Conservation (phyloP, 1,140 invertebrate genomes). For the Zaprionus lachaisei region DNA sequence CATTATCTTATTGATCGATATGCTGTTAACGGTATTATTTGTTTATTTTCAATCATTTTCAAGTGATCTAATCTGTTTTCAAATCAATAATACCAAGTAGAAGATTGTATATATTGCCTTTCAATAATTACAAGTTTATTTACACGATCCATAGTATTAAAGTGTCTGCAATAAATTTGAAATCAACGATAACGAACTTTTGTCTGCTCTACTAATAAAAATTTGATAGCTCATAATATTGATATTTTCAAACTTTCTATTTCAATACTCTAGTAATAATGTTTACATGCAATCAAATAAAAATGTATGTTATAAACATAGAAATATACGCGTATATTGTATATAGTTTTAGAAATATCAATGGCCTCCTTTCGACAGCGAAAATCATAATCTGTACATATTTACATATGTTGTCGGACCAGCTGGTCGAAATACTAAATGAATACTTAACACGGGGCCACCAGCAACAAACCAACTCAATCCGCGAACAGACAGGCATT, state of each 20-base stretch:
- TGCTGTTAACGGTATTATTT: not conserved
- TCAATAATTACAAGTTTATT: conserved; percentile 1
- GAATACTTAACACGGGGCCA: not conserved
- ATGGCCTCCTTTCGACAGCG: not conserved
- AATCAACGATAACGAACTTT: not conserved
- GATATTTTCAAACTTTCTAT: not conserved
- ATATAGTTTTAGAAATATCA: conserved; percentile 4
- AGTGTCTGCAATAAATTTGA: not conserved
- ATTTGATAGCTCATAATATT: conserved; percentile 4
- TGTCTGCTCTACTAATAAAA: not conserved
- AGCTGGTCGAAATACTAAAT: conserved; percentile 6
- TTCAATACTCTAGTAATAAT: not conserved
- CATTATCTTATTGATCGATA: not conserved
- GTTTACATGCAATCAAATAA: not conserved
- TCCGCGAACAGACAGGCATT: conserved; percentile 5
- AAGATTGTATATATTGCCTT: not conserved
- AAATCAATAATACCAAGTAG: not conserved
- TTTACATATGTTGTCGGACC: not conserved
- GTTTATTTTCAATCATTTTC: not conserved
- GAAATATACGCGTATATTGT: not conserved
- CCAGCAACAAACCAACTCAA: not conserved
- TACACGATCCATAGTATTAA: not conserved
- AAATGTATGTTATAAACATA: not conserved
- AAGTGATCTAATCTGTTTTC: not conserved
- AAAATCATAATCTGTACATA: not conserved